Evolutionary conservation across 2,797 vertebrate species (phyloP), one percentile per base, ranked within the genome.

Genomic region (Sebastes reedi): DNA sequence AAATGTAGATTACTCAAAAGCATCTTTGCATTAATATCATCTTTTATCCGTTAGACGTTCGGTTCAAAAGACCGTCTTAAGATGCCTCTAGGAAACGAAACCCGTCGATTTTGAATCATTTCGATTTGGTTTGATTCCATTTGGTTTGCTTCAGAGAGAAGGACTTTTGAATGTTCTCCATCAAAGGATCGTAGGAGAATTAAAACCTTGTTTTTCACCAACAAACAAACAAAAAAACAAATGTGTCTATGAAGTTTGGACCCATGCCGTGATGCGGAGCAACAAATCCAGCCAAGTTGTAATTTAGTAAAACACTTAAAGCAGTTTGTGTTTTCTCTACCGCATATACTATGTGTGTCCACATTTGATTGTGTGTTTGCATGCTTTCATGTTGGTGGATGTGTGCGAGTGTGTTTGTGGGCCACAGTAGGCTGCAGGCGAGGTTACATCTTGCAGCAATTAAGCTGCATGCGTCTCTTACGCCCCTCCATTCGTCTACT

Each of bases 401-500:
- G 85, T 88, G 90, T 80, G 72, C 58, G 72, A 73, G 86, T 85
- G 87, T 93, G 85, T 92, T 91, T 93, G 90, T 85, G 82, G 86
- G 89, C 88, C 87, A 72, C 84, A 90, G 87, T 84, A 75, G 89
- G 92, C 93, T 91, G 87, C 89, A 92, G 92, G 93, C 93, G 73
- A 91, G 88, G 91, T 92, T 94, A 93, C 94, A 95, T 94, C 93
- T 95, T 95, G 93, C 89, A 95, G 93, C 91, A 94, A 95, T 95
- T 95, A 94, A 93, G 88, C 90, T 88, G 91, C 92, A 91, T 94
- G 91, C 88, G 89, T 93, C 85, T 90, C 88, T 89, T 92, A 91
- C 87, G 90, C 91, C 92, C 90, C 91, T 93, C 87, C 84, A 80
- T 67, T 93, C 79, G 67, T 92, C 91, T 83, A 79, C 87, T 84